Evolutionary conservation across 1,140 invertebrate genomes (phyloP), one percentile per base, ranked within the genome.

Genomic region (Lerema accius): DNA sequence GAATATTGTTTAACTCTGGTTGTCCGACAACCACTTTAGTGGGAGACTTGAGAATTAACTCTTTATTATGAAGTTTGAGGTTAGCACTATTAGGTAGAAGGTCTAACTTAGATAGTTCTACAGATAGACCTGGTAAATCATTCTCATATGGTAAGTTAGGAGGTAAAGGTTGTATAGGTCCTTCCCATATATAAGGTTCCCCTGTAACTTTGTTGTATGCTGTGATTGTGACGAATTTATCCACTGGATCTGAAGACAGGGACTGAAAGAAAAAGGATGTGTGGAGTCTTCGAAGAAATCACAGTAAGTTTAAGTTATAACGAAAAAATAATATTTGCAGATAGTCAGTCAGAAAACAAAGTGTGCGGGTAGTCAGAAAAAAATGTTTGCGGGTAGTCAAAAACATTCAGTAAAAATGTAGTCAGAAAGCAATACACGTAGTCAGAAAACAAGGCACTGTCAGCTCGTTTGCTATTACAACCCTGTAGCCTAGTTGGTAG

Each of bases 121-220:
- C n/a, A 23, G 68, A 73, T 0, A 86, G 53, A 14, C 79, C 63
- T 0, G 49, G 39, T 0, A 51, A 15, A 1, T 65, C 43, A n/a
- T 71, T 71, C n/a, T 69, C 53, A 42, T 63, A 72, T 0, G 74
- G 68, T 13, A 74, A 49, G 16, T 74, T 62, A 3, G 62, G 45
- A 0, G 73, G 58, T 4, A 82, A 10, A 0, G 71, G 48, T 6
- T 69, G 63, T 17, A 89, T 76, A n/a, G 65, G 50, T 0, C 86
- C 86, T 0, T 66, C 37, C 84, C 84, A 89, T 0, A 66, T 61
- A 42, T 69, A 76, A 0, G 86, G 86, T 56, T 87, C 80, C 0
- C 83, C 82, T 0, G 84, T 76, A 0, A 81, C 46, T 45, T 73
- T 83, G 69, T 89, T 89, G 63, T 78, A 87, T 1, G 80, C 58